Conservation (phyloP, 2,888 invertebrate genomes). For the Falcaria lacertinaria region DNA sequence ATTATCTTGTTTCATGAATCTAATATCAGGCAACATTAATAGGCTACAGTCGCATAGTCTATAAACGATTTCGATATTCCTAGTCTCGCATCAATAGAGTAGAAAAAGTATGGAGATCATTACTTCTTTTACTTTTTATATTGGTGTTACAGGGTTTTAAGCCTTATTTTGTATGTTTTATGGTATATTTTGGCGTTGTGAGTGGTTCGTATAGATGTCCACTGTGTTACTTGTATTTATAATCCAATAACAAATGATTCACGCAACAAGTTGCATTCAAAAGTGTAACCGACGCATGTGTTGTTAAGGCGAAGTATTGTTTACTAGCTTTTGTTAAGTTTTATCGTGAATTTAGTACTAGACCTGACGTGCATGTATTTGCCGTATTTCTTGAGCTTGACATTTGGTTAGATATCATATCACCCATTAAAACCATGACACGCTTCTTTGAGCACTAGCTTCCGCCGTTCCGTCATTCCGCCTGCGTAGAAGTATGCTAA, state of each 20-base stretch:
- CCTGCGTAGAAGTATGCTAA: too few species aligned
- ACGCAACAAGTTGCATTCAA: constrained; percentile 22
- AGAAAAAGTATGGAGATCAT: neutral
- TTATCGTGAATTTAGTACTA: neutral
- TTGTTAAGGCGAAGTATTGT: constrained; percentile 21
- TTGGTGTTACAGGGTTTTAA: neutral
- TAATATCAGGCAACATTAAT: too few species aligned
- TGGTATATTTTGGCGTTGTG: neutral
- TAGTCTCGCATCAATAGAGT: neutral
- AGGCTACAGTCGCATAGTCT: too few species aligned
- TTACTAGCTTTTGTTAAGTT: neutral
- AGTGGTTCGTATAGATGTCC: constrained; percentile 1
- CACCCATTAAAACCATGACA: too few species aligned
- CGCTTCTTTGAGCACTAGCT: too few species aligned
- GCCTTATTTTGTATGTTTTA: neutral
- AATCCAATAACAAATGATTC: constrained; percentile 48
- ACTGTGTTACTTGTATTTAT: constrained; percentile 23
- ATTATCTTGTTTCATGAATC: too few species aligned
- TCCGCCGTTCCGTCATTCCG: too few species aligned
- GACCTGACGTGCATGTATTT: too few species aligned
- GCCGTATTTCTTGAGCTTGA: too few species aligned
- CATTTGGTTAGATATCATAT: too few species aligned
- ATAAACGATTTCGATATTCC: too few species aligned
- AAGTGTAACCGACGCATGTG: constrained; percentile 16
- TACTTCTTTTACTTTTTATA: neutral